These are phyloP conservation scores for Aphodius sticticus DNA, from an alignment of 2,888 invertebrate genomes.

Conservation along the genomic window DNA sequence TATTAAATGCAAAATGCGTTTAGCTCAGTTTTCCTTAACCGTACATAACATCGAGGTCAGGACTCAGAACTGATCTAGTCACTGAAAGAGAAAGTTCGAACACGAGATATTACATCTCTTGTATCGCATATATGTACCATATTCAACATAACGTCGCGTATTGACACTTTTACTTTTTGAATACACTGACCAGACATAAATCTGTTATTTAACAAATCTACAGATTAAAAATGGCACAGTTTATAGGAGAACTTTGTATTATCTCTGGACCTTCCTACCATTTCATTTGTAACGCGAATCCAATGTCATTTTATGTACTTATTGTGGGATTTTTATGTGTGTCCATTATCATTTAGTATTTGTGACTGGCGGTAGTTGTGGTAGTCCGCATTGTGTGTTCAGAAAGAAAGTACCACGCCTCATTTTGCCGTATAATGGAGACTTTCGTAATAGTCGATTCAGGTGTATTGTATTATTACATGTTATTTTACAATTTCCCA, in stretches of 20 bases:
- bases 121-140: background rate
- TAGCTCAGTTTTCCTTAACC: background rate
- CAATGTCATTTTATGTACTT: too few species aligned
- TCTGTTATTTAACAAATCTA: background rate
- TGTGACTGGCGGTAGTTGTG: background rate
- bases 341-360: too few species aligned
- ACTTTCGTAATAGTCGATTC: background rate
- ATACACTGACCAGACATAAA: background rate
- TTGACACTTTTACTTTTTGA: background rate
- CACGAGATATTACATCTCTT: background rate
- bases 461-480: background rate
- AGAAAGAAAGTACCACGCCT: conserved; percentile 22
- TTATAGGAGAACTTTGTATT: background rate
- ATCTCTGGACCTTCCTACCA: too few species aligned
- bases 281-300: too few species aligned
- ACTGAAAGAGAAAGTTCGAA: background rate
- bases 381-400: background rate
- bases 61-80: background rate
- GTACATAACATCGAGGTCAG: background rate
- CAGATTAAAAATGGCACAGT: conserved; percentile 7
- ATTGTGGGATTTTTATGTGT: too few species aligned
- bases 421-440: conserved; percentile 8
- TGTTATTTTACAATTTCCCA: background rate
- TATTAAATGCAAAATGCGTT: too few species aligned
- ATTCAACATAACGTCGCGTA: background rate